phyloP scores from a whole-genome alignment of 2,888 invertebrate genomes.

The Lysandra coridon region DNA sequence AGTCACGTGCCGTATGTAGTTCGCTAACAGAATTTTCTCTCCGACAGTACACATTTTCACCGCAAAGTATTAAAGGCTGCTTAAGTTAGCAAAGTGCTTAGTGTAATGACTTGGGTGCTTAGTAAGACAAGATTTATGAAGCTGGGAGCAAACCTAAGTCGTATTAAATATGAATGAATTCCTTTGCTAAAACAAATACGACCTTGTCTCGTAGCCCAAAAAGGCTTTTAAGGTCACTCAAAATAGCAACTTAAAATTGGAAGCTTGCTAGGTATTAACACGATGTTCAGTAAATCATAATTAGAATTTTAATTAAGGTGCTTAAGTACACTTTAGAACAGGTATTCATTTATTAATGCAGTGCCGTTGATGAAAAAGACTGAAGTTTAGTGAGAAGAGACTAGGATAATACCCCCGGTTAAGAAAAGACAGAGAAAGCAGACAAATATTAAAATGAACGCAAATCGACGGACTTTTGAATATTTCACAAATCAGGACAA shows the following conservation, averaged over 20 bases:
- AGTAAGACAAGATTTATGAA: constrained; percentile 43
- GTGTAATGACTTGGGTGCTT: constrained; percentile 44
- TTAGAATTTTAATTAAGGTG: constrained; percentile 10
- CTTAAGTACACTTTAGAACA: constrained; percentile 1
- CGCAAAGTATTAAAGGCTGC: constrained; percentile 43
- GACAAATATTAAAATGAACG: too few relatives aligned
- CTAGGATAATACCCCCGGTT: neutral
- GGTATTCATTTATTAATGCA: constrained; percentile 5
- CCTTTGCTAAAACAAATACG: constrained; percentile 30
- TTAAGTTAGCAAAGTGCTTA: constrained; percentile 42
- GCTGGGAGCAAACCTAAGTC: constrained; percentile 32
- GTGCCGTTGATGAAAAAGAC: neutral
- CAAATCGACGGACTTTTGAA: too few relatives aligned
- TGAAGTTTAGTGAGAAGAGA: neutral
- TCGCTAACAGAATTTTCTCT: constrained; percentile 2
- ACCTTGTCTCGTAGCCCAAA: constrained; percentile 24
- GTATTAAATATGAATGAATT: constrained; percentile 30
- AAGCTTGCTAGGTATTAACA: constrained; percentile 9
- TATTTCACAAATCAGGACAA: too few relatives aligned
- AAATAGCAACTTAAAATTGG: constrained; percentile 6
- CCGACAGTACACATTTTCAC: constrained; percentile 35
- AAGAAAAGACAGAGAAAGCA: too few relatives aligned
- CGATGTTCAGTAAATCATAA: constrained; percentile 21
- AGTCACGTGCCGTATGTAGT: neutral
- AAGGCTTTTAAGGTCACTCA: constrained; percentile 18